These are phyloP conservation scores for Poeciliopsis infans DNA, from an alignment of 2,797 vertebrate genomes.

Conservation along the genomic window DNA sequence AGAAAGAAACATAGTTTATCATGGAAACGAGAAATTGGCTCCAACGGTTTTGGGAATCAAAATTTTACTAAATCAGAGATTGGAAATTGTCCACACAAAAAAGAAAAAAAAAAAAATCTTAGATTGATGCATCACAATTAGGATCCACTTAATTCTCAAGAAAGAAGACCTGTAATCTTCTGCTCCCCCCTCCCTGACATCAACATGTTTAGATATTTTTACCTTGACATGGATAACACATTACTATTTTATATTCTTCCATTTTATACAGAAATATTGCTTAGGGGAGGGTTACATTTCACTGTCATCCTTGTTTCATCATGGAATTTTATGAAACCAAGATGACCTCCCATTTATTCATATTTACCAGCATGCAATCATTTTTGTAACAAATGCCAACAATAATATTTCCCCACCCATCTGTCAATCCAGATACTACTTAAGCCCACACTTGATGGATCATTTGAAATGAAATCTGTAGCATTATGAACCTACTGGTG, in stretches of 20 bases:
- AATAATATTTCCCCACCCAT: conserved; percentile 38
- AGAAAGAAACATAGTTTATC: no score
- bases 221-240: not conserved
- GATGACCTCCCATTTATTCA: conserved; percentile 1
- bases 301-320: not conserved
- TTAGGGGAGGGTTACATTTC: not conserved
- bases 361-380: conserved; percentile 11
- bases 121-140: not conserved
- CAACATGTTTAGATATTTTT: not conserved
- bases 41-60: not conserved
- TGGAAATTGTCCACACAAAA: not conserved
- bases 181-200: not conserved
- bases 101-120: not conserved
- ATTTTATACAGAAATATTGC: not conserved
- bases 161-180: not conserved
- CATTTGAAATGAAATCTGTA: not conserved
- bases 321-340: not conserved
- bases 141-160: not conserved
- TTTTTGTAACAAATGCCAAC: not conserved
- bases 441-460: not conserved
- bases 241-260: not conserved
- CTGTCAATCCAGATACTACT: conserved; percentile 49
- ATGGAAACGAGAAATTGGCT: not conserved
- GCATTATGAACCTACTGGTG: not conserved
- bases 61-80: not conserved